Conservation (phyloP, 2,888 invertebrate genomes). For the Physocephala rufipes region DNA sequence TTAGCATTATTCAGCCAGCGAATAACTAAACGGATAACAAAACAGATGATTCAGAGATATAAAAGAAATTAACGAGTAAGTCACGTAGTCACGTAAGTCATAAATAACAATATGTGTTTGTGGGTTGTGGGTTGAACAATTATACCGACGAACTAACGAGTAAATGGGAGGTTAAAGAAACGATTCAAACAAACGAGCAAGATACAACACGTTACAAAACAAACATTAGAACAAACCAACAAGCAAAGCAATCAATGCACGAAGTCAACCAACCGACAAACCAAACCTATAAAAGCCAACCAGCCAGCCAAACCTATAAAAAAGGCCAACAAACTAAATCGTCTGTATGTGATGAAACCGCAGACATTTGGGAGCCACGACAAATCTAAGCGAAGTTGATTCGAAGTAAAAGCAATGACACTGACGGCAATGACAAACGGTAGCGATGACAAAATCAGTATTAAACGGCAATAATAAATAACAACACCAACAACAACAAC, state of each 20-base stretch:
- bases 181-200: too few species aligned
- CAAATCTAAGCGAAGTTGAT: not conserved
- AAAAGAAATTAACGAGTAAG: too few species aligned
- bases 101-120: conserved; percentile 14
- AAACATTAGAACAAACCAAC: too few species aligned
- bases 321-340: conserved; percentile 26
- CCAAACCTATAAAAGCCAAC: too few species aligned
- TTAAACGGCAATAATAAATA: not conserved
- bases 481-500: conserved; percentile 15
- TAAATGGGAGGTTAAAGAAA: too few species aligned
- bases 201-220: too few species aligned
- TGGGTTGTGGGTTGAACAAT: too few species aligned
- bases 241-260: conserved; percentile 16
- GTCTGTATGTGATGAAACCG: conserved; percentile 38
- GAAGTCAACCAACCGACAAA: not conserved
- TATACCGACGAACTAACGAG: too few species aligned
- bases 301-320: too few species aligned
- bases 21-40: too few species aligned
- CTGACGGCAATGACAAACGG: not conserved
- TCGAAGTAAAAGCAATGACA: not conserved
- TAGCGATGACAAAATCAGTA: not conserved
- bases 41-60: not conserved
- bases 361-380: conserved; percentile 43
- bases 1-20: too few species aligned
- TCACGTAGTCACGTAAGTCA: too few species aligned